Evolutionary conservation across 2,113 vertebrate species (phyloP), one percentile per base, ranked within the genome.

Genomic region (Rhinichthys klamathensis): DNA sequence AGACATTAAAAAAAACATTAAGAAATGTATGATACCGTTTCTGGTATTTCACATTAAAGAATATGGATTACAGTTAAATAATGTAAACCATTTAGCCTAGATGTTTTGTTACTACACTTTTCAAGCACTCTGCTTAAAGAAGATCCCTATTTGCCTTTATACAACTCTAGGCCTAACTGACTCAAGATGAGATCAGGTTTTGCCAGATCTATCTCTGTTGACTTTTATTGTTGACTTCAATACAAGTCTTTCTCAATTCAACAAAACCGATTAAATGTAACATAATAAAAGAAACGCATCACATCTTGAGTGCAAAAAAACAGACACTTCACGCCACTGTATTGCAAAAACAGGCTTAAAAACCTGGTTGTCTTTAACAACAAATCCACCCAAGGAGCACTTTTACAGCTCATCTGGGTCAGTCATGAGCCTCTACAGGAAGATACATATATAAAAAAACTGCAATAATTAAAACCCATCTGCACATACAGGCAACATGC

Each of bases 141-240:
- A 38, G 51, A 38, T 38, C 32, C 32, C 23, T 16, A 4, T 74
- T 16, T 74, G 41, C 30, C 16, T 61, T 41, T 61, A 16, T 41
- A 41, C 5, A 78, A 35, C 51, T 78, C 54, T 60, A 63, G 38
- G 11, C 38, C 4, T n/a, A 30, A 23, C 30, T 38, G 75, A 38
- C 11, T 23, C 2, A 21, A 44, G 11, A 21, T 46, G 7, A 63
- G 38, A 63, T 80, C 78, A 80, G 78, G 58, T 80, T 80, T 18
- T 63, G 15, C 78, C 16, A 30, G 78, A 80, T 65, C 38, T 63
- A 80, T 65, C 65, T 80, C 38, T 25, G 78, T 46, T 80, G 13
- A 61, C 13, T 80, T 46, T 80, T 46, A 63, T 80, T 80, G 78
- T 65, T 80, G 15, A 46, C n/a, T 44, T 80, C n/a, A 63, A 46